Evolutionary conservation across 2,113 vertebrate species (phyloP), one percentile per base, ranked within the genome.

Genomic region (Rhodinocichla rosea): DNA sequence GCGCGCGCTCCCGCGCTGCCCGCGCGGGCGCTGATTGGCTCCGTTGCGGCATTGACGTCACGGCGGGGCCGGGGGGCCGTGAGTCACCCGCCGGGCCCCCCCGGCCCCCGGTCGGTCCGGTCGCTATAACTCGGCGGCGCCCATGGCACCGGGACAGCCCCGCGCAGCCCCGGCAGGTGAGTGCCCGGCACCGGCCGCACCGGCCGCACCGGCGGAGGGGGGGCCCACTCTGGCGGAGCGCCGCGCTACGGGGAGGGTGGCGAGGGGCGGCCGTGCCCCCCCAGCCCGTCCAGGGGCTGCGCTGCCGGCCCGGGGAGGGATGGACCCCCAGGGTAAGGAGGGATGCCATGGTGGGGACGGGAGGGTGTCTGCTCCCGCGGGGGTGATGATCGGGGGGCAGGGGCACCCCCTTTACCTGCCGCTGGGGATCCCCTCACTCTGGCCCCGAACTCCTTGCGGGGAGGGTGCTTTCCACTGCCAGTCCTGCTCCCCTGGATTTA

Each of bases 21-120:
- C 18, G 4, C 17, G 50, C 49, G 60, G 45, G 69, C 53, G 69
- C 89, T 87, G 84, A 97, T 97, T 97, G 97, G 97, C 81, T 56
- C 5, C 35, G 42, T 23, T 15, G 82, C 37, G 59, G 30, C 11
- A 27, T 86, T 97, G 92, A 94, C 97, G 97, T 97, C 96, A 97
- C 89, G 33, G 87, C n/a, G 18, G 74, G 50, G 55, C 8, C 15
- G 50, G 62, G 95, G 85, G 83, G 56, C 85, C 83, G 97, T 97
- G 97, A 97, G 91, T 97, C 97, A 97, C 52, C 50, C 50, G 49
- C 28, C 50, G 52, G 24, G 52, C 28, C 28, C 52, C 52, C 49
- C 49, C 49, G 27, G 50, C 87, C 93, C 96, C 90, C 89, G 89
- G 81, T 77, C 96, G 96, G 95, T 83, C 94, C 94, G 26, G 37